A percentile compares a stretch with the other conserved stretches of the same genome.
These are phyloP conservation scores for Wasmannia auropunctata DNA, from an alignment of 1,140 invertebrate genomes.

Conservation along the genomic window DNA sequence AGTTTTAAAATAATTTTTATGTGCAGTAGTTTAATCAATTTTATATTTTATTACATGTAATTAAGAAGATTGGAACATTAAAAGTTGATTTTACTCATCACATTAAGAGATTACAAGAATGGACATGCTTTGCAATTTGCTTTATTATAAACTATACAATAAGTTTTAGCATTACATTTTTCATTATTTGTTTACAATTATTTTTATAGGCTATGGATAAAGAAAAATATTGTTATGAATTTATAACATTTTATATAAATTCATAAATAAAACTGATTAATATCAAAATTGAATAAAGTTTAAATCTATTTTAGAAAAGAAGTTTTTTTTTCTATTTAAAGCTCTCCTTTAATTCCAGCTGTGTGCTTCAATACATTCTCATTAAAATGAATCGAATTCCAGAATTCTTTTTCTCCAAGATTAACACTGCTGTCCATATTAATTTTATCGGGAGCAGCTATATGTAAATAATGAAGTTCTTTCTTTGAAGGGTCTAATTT, in stretches of 20 bases:
- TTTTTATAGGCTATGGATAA: background rate
- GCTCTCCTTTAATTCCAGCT: slow-evolving; percentile 25
- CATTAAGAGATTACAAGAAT: background rate
- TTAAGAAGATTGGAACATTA: background rate
- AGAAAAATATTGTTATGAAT: too few relatives aligned
- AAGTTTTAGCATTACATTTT: background rate
- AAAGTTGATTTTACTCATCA: background rate
- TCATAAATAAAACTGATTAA: background rate
- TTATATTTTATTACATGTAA: background rate
- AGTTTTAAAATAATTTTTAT: background rate
- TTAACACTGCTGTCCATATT: slow-evolving; percentile 83
- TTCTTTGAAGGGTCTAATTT: slow-evolving; percentile 78
- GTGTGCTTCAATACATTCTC: slow-evolving; percentile 81
- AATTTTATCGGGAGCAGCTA: slow-evolving; percentile 82
- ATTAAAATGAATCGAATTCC: slow-evolving; percentile 86
- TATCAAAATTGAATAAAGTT: background rate
- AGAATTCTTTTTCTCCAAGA: slow-evolving; percentile 86
- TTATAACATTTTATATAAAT: background rate
- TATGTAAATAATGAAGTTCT: slow-evolving; percentile 85
- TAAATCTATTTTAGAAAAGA: background rate
- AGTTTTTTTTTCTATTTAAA: background rate
- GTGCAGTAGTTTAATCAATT: background rate
- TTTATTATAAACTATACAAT: background rate
- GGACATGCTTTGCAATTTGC: background rate
- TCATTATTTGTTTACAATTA: background rate